Evolutionary conservation across 2,113 vertebrate species (phyloP), one percentile per base, ranked within the genome.

Genomic region (Cebidichthys violaceus): DNA sequence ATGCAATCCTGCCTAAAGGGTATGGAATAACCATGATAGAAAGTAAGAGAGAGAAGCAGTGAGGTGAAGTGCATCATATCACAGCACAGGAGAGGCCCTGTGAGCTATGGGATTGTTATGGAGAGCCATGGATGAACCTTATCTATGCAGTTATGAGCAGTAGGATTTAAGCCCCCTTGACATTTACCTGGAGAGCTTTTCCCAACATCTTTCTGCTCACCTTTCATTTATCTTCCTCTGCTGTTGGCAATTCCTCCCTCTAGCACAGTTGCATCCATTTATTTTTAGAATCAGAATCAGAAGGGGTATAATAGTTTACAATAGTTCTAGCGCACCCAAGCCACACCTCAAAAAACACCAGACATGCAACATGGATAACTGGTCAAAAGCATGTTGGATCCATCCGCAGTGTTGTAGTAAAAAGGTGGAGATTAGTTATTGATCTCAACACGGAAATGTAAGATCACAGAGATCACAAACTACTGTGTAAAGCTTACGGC

Each of bases 111-210:
- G 66, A 80, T 41, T 64, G 55, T 65, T 57, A 27, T 57, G 69
- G 27, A 66, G 71, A 67, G 39, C 66, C 31, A 11, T 37, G 72
- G 59, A 60, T 78, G 73, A 85, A 88, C 89, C 68, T 84, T 77
- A 90, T 89, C 81, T 83, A 43, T 71, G 76, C 70, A 67, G 33
- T 75, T 74, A 75, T 75, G 67, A 74, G 81, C 59, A 61, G 75
- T 27, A 79, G 70, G 77, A 79, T 84, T 70, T 70, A 59, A 89
- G 82, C 60, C 81, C 90, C 64, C 85, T 84, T 90, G 87, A 82
- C 86, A 93, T 90, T 92, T 90, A 90, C 84, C 65, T 86, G 77
- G 64, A 80, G 83, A 89, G 72, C 50, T 45, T 85, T 77, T 31
- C 47, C 75, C 5, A 6, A 74, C 22, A 15, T 70, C 70, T 74